Evolutionary conservation across 2,113 vertebrate species (phyloP).

Genomic region (Phylloscopus trochiloides): DNA sequence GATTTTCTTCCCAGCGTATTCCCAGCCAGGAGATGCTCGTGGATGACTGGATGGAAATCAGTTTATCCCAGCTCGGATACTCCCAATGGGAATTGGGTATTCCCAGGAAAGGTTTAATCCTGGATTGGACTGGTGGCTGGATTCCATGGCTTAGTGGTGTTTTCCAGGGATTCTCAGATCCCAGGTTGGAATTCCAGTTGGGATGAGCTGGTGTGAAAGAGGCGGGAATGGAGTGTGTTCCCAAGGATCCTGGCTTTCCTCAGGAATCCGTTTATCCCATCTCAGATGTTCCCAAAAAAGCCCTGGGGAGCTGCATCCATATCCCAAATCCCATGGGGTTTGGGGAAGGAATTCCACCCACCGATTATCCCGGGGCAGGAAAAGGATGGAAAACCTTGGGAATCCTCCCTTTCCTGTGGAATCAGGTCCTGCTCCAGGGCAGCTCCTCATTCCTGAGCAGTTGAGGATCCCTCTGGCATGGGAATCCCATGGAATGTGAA

Average conservation of each 20-base stretch:
- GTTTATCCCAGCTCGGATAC: fast-evolving
- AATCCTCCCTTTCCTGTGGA: not conserved
- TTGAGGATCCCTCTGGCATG: not conserved
- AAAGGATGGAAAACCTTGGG: not conserved
- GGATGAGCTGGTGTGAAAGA: not conserved
- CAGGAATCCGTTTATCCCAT: not conserved
- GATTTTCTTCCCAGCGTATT: too few species aligned
- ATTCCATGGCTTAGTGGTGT: not conserved
- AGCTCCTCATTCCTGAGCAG: not conserved
- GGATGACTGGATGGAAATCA: not conserved
- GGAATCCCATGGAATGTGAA: not conserved
- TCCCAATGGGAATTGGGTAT: not conserved
- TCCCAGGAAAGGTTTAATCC: not conserved
- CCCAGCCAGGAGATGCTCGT: fast-evolving
- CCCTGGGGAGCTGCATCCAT: too few species aligned
- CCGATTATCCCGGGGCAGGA: not conserved
- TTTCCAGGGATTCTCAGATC: not conserved
- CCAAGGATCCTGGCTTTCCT: not conserved
- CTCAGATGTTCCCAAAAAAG: not conserved
- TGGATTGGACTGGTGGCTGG: not conserved
- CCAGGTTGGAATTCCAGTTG: not conserved
- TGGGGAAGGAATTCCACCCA: not conserved
- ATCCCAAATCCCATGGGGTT: fast-evolving
- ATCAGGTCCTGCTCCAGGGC: fast-evolving
- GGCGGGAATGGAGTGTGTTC: fast-evolving